Evolutionary conservation across 2,113 vertebrate genomes (phyloP).

Genomic region (Anthoscopus minutus): DNA sequence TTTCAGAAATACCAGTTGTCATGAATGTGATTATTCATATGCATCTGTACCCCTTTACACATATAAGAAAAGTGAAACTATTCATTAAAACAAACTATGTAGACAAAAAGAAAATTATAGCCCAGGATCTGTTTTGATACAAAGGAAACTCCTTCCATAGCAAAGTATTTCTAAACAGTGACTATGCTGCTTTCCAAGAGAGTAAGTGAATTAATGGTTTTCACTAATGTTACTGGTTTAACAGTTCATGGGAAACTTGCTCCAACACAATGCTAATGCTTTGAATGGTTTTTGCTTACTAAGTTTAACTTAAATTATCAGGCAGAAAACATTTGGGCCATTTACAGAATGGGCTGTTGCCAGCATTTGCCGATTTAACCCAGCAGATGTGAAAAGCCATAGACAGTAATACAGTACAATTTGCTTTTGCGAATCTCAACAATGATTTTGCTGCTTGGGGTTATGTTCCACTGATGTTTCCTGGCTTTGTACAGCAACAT

Average conservation of each 20-base stretch:
- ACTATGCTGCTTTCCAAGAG: not conserved
- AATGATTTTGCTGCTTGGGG: constrained; percentile 50
- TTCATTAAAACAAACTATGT: not conserved
- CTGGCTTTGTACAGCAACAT: constrained; percentile 7
- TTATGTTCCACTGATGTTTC: constrained; percentile 45
- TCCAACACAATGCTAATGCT: not conserved
- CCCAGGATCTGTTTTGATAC: not conserved
- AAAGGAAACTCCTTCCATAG: not conserved
- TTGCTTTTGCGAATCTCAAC: constrained; percentile 63
- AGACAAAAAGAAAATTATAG: not conserved
- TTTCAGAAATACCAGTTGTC: not conserved
- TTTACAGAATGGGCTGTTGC: constrained; percentile 69
- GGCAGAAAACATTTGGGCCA: constrained; percentile 74
- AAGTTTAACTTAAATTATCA: constrained; percentile 69
- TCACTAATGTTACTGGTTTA: not conserved
- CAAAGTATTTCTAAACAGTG: not conserved
- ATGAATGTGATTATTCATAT: not conserved
- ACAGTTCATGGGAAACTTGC: not conserved
- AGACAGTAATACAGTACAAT: constrained; percentile 52
- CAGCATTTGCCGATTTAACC: constrained; percentile 69
- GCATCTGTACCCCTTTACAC: not conserved
- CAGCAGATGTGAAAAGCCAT: constrained; percentile 70
- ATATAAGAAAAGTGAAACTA: not conserved
- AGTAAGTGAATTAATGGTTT: not conserved
- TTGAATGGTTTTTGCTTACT: constrained; percentile 73